A percentile compares a stretch with the other conserved stretches of the same genome.
Evolutionary conservation across 2,113 vertebrate species (phyloP).

Genomic region (Ailuropoda melanoleuca): DNA sequence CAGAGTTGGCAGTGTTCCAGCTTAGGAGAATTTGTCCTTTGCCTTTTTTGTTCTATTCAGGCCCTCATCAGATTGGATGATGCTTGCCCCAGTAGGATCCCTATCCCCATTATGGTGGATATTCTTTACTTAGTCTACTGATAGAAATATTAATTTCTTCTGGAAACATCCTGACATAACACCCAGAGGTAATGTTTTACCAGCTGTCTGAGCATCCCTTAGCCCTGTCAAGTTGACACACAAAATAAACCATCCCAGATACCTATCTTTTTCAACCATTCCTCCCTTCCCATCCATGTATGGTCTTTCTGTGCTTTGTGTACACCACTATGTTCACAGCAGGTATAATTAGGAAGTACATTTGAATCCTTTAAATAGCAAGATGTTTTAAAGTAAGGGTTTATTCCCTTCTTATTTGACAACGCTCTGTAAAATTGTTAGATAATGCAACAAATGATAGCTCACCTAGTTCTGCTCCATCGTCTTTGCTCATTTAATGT

Average conservation of each 20-base stretch:
- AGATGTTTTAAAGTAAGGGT: not conserved
- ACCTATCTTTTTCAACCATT: not conserved
- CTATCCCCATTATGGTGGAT: not conserved
- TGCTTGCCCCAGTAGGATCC: not conserved
- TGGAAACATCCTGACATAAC: not conserved
- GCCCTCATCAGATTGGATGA: not conserved
- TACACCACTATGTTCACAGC: not conserved
- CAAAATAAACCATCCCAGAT: not conserved
- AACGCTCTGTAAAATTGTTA: not conserved
- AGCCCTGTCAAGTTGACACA: not conserved
- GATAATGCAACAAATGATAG: not conserved
- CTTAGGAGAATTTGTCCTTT: not conserved
- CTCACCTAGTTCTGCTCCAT: not conserved
- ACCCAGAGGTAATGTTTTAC: not conserved
- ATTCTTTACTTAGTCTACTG: not conserved
- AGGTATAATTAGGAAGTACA: not conserved
- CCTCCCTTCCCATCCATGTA: not conserved
- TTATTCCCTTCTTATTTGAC: not conserved
- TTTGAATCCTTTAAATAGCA: constrained; percentile 6
- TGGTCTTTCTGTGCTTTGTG: not conserved
- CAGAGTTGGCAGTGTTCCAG: not conserved
- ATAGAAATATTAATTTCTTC: not conserved
- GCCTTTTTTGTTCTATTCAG: not conserved
- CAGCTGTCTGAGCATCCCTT: not conserved
- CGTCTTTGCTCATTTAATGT: not conserved